Evolutionary conservation across 2,113 vertebrate genomes (phyloP).

Genomic region (Bambusicola thoracicus): DNA sequence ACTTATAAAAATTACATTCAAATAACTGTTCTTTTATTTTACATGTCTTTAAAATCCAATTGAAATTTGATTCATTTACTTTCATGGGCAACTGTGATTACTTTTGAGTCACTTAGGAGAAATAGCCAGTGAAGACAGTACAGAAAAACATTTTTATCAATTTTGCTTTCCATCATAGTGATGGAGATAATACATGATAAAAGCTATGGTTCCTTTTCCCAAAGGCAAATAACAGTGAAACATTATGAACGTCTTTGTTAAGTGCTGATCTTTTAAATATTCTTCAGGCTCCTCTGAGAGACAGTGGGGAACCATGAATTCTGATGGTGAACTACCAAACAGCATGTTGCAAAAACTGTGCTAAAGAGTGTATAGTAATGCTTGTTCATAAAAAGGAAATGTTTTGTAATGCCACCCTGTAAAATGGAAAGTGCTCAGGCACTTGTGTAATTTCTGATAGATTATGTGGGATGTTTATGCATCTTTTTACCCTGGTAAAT

Average conservation of each 20-base stretch:
- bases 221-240: not conserved
- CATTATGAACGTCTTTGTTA: not conserved
- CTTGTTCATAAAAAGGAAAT: not conserved
- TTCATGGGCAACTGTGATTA: not conserved
- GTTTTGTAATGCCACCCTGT: not conserved
- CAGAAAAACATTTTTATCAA: not conserved
- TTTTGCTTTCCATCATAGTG: not conserved
- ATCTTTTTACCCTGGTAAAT: not conserved
- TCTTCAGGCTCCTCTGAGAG: not conserved
- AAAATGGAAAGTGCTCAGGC: not conserved
- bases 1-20: not conserved
- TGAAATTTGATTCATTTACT: not conserved
- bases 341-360: not conserved
- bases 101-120: not conserved
- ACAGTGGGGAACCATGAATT: not conserved
- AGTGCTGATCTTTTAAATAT: not conserved
- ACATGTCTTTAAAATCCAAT: not conserved
- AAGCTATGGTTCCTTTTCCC: not conserved
- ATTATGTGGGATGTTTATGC: accelerated
- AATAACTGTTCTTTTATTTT: not conserved
- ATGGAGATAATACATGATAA: not conserved
- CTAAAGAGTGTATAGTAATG: not conserved
- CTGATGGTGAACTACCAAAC: not conserved
- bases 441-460: not conserved
- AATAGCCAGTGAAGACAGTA: not conserved